Evolutionary conservation across 2,888 invertebrate species (phyloP).

Genomic region (Nipponacmea schrenckii): DNA sequence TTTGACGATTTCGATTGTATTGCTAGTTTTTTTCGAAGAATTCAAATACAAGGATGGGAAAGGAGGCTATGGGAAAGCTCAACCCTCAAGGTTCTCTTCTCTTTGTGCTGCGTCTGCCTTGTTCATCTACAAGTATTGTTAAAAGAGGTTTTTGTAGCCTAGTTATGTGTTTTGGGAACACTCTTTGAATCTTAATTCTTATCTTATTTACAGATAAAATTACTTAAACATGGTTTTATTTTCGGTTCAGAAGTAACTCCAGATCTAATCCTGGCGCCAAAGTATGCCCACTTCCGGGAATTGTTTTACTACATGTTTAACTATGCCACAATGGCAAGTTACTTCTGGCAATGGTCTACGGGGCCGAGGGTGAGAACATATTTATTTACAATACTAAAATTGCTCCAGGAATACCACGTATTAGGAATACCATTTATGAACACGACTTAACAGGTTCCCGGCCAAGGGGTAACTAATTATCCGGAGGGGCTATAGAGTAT

Average conservation of each 20-base stretch:
- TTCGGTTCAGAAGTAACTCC: conserved; percentile 10
- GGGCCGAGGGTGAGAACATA: not conserved
- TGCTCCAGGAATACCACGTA: no score
- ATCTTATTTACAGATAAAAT: not conserved
- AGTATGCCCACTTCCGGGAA: not conserved
- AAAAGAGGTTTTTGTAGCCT: not conserved
- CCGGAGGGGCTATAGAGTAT: no score
- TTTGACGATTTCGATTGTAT: no score
- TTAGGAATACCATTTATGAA: no score
- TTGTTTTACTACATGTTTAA: not conserved
- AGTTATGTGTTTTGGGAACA: not conserved
- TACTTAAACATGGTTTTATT: conserved; percentile 9
- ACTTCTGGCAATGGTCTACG: conserved; percentile 3
- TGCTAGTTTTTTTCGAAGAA: no score
- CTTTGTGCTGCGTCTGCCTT: not conserved
- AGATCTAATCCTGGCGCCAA: conserved; percentile 10
- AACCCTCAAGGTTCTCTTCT: no score
- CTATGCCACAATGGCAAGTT: conserved; percentile 1
- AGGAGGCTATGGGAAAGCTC: no score
- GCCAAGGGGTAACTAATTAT: no score
- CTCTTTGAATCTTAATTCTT: not conserved
- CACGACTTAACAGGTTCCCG: no score
- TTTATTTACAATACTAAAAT: no score
- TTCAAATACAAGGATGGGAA: no score
- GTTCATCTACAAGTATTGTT: not conserved